Conservation (phyloP, 1,140 invertebrate genomes). For the Meloidogyne exigua region DNA sequence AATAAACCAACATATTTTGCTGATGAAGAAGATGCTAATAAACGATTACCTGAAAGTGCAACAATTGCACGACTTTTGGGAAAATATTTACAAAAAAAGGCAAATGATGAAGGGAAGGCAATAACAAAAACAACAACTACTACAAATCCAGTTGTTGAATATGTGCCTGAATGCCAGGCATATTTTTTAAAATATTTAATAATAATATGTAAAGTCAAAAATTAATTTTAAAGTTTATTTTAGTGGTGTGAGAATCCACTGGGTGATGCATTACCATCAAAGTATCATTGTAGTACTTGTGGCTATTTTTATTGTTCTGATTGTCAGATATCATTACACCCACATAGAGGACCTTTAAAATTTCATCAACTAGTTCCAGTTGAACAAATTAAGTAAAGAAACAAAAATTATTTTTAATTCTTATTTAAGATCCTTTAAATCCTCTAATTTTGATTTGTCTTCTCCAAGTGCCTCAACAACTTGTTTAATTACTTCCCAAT, state of each 20-base stretch:
- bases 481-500: neutral
- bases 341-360: constrained; percentile 82
- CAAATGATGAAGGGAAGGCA: neutral
- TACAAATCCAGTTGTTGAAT: neutral
- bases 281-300: constrained; percentile 84
- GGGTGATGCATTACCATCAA: constrained; percentile 18
- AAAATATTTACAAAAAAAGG: neutral
- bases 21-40: constrained; percentile 41
- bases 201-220: too few species aligned
- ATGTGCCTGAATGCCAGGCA: constrained; percentile 6
- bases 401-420: neutral
- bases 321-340: constrained; percentile 88
- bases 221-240: too few species aligned
- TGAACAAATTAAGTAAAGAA: neutral
- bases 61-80: constrained; percentile 27
- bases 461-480: neutral
- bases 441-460: neutral
- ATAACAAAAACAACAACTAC: neutral
- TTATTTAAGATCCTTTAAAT: neutral
- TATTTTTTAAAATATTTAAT: neutral
- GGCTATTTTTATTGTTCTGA: constrained; percentile 88
- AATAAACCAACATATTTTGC: constrained; percentile 45
- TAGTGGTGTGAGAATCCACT: constrained; percentile 33
- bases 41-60: constrained; percentile 32
- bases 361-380: constrained; percentile 77